A percentile compares a stretch with the other conserved stretches of the same genome.
These are phyloP conservation scores for Drosophila bunnanda DNA, from an alignment of 2,888 invertebrate genomes.

Conservation along the genomic window DNA sequence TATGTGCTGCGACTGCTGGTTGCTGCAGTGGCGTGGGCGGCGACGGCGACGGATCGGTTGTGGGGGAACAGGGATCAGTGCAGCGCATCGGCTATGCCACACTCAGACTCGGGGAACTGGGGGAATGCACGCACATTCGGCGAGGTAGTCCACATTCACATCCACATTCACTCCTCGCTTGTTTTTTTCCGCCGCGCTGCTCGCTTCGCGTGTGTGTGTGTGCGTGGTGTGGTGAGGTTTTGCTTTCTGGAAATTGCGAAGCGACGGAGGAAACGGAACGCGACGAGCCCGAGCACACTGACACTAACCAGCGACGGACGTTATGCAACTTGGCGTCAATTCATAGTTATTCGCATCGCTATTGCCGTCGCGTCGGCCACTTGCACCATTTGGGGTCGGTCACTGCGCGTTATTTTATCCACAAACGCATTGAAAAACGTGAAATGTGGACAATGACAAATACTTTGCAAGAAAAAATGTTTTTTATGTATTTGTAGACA, in stretches of 20 bases:
- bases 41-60: slow-evolving; percentile 24
- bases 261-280: slow-evolving; percentile 58
- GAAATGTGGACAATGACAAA: slow-evolving; percentile 75
- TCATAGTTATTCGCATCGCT: slow-evolving; percentile 66
- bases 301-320: slow-evolving; percentile 50
- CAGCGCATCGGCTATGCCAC: slow-evolving; percentile 67
- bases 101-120: slow-evolving; percentile 5
- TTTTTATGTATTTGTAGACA: slow-evolving; percentile 41
- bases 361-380: slow-evolving; percentile 49
- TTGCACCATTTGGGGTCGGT: slow-evolving; percentile 57
- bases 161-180: slow-evolving; percentile 52
- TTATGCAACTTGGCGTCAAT: slow-evolving; percentile 74
- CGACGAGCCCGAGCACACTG: slow-evolving; percentile 44
- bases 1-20: slow-evolving; percentile 29
- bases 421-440: slow-evolving; percentile 71
- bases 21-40: slow-evolving; percentile 34
- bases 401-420: slow-evolving; percentile 40
- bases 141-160: slow-evolving; percentile 38
- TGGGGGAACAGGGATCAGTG: slow-evolving; percentile 41
- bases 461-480: slow-evolving; percentile 64
- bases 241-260: slow-evolving; percentile 77
- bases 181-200: slow-evolving; percentile 65
- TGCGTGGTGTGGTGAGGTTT: slow-evolving; percentile 61
- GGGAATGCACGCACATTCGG: slow-evolving; percentile 59
- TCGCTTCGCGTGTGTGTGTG: slow-evolving; percentile 50